These are phyloP conservation scores for Liopterus haemorrhoidalis DNA, from an alignment of 2,888 invertebrate species.

Conservation along the genomic window DNA sequence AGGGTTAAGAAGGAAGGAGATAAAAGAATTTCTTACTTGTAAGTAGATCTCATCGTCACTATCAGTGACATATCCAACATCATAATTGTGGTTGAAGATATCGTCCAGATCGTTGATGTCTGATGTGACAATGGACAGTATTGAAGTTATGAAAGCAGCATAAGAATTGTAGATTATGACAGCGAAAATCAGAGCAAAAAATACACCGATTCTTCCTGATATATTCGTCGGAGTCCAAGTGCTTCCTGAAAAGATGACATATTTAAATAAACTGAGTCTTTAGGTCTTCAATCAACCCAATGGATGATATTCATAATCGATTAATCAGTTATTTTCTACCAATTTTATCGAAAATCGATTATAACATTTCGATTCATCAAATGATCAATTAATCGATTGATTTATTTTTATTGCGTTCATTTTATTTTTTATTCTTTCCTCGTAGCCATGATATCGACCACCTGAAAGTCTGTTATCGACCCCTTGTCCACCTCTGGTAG, in stretches of 20 bases:
- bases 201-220: slow-evolving; percentile 54
- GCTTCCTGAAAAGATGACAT: slow-evolving; percentile 50
- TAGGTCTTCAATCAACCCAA: neutral
- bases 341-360: neutral
- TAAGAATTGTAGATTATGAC: slow-evolving; percentile 60
- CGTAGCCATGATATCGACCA: too few species aligned
- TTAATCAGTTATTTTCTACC: neutral
- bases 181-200: slow-evolving; percentile 55
- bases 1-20: neutral
- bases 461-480: too few species aligned
- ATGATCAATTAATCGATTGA: neutral
- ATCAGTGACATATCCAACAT: slow-evolving; percentile 55
- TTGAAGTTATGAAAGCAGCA: slow-evolving; percentile 62
- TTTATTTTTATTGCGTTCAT: too few species aligned
- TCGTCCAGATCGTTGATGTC: slow-evolving; percentile 55
- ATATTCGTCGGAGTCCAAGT: slow-evolving; percentile 53
- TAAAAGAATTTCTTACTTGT: slow-evolving; percentile 45
- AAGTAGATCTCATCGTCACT: slow-evolving; percentile 59
- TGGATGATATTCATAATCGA: too few species aligned
- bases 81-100: slow-evolving; percentile 53
- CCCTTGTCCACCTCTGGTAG: too few species aligned
- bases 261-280: slow-evolving; percentile 8
- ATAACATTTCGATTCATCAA: neutral
- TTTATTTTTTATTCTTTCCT: too few species aligned
- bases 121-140: slow-evolving; percentile 54